Conservation (phyloP, 2,888 invertebrate species). For the Platycheirus rosarum region DNA sequence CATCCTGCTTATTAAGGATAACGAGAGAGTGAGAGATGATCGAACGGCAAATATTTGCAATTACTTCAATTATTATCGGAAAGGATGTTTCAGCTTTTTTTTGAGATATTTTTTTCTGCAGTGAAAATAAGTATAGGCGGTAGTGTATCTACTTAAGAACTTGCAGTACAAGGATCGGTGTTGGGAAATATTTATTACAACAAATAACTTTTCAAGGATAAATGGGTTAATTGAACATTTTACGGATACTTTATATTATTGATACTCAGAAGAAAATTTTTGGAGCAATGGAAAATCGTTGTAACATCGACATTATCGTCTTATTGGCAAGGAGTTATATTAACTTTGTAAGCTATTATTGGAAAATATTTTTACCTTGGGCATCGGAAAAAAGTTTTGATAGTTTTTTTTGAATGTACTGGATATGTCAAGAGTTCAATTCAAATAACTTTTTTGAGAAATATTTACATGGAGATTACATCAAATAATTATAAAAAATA, state of each 20-base stretch:
- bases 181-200: not conserved
- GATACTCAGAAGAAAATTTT: too few relatives aligned
- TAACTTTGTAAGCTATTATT: too few relatives aligned
- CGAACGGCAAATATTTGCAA: slow-evolving; percentile 71
- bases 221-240: slow-evolving; percentile 54
- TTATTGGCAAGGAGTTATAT: too few relatives aligned
- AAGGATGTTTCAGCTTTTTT: slow-evolving; percentile 30
- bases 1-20: slow-evolving; percentile 71
- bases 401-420: too few relatives aligned
- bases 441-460: too few relatives aligned
- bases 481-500: too few relatives aligned
- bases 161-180: slow-evolving; percentile 42
- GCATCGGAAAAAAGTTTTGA: too few relatives aligned
- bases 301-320: too few relatives aligned
- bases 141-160: slow-evolving; percentile 45
- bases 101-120: not conserved
- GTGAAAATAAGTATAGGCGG: not conserved
- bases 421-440: too few relatives aligned
- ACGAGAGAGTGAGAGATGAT: slow-evolving; percentile 60
- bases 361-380: too few relatives aligned
- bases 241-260: slow-evolving; percentile 37
- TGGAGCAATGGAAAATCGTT: too few relatives aligned
- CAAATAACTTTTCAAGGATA: slow-evolving; percentile 10
- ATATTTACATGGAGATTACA: too few relatives aligned
- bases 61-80: slow-evolving; percentile 64